Evolutionary conservation across 2,113 vertebrate genomes (phyloP), one percentile per base, ranked within the genome.

Genomic region (Phasianus colchicus): DNA sequence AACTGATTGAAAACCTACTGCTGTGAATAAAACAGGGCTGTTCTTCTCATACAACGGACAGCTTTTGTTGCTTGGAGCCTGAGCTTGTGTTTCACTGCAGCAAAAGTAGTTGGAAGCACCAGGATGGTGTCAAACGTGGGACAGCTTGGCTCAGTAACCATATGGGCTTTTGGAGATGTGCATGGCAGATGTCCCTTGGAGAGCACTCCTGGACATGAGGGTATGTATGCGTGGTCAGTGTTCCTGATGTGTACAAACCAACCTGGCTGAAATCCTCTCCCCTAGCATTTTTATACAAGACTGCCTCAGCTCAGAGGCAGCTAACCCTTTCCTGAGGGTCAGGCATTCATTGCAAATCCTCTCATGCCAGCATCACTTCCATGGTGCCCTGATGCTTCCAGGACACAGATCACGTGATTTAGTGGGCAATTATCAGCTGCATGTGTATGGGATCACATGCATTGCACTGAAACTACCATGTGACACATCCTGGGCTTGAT

Each of bases 81-180:
- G 45, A 48, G 60, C 45, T n/a, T 27, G 30, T 9, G 7, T 17
- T 57, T 6, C 6, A 4, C 54, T 27, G 29, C 15, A 29, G 12
- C 65, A 83, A 66, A 43, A 60, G 36, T 2, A 9, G 13, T 5
- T 25, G 42, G 13, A 87, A 47, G 24, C 36, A 69, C 3, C 57
- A 76, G 48, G 29, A 58, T 20, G 54, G 1, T 3, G 11, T 43
- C 16, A 13, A 6, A 21, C 13, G 8, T 4, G 22, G 36, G 34
- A 13, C 38, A 91, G 60, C 12, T 80, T 30, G 54, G 8, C 40
- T 76, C 72, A 38, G 36, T 2, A 27, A 17, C 18, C 54, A 22
- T 2, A 1, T 10, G 60, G 8, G 29, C 40, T 77, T 86, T 64
- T 3, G 0, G 6, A 58, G 72, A 11, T 16, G 13, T 6, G 40